These are phyloP conservation scores for Parasteatoda lunata DNA, from an alignment of 2,888 invertebrate genomes.

Conservation along the genomic window DNA sequence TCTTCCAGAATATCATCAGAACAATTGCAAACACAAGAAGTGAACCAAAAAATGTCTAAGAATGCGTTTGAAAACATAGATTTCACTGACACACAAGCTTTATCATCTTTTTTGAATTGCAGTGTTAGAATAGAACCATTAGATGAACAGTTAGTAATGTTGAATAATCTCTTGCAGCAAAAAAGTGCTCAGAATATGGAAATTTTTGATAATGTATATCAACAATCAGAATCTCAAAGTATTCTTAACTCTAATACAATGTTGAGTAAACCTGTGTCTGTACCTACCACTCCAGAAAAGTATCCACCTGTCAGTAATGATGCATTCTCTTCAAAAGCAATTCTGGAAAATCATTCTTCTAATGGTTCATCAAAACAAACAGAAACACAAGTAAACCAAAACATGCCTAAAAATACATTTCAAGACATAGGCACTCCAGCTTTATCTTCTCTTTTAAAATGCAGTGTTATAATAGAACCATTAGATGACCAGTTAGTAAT, in stretches of 20 bases:
- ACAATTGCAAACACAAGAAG: neutral
- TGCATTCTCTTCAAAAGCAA: too few relatives aligned
- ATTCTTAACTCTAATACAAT: neutral
- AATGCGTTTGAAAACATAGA: neutral
- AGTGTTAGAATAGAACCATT: neutral
- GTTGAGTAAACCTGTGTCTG: neutral
- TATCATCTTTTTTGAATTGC: neutral
- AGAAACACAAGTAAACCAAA: neutral
- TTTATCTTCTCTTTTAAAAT: neutral
- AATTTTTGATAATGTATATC: conserved; percentile 32
- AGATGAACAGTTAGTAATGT: conserved; percentile 32
- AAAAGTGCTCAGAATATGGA: conserved; percentile 2
- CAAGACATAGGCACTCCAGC: neutral
- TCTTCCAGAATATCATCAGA: neutral
- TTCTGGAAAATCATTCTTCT: too few relatives aligned
- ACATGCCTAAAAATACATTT: neutral
- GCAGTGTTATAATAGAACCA: neutral
- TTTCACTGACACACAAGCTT: neutral
- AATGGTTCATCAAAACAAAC: too few relatives aligned
- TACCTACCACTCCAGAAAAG: neutral
- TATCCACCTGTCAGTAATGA: neutral
- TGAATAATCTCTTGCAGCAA: conserved; percentile 35
- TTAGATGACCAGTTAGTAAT: neutral
- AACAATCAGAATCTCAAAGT: neutral
- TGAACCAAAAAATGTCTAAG: neutral